phyloP scores from a whole-genome alignment of 2,797 vertebrate species.

The Tachyglossus aculeatus region DNA sequence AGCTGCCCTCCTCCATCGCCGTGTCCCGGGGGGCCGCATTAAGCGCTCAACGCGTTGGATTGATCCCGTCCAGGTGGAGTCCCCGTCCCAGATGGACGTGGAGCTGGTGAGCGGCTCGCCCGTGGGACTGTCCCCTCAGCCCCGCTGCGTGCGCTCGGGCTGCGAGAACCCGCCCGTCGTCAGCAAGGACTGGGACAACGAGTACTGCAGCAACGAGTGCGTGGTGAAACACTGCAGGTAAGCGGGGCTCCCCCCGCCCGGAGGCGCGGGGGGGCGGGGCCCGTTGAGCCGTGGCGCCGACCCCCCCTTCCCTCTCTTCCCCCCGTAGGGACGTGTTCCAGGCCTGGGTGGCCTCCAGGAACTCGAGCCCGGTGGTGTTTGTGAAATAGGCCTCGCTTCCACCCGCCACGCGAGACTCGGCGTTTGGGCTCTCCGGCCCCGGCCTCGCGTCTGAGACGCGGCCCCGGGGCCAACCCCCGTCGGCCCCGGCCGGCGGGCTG shows the following conservation, averaged over 20 bases:
- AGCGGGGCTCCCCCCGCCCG: slow-evolving; percentile 15
- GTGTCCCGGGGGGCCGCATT: background rate
- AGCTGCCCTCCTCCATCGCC: background rate
- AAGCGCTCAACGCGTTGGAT: too few species aligned
- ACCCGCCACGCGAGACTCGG: too few species aligned
- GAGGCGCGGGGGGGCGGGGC: background rate
- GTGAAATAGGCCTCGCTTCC: slow-evolving; percentile 79
- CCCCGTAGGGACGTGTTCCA: slow-evolving; percentile 81
- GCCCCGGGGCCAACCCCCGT: background rate
- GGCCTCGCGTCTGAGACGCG: background rate
- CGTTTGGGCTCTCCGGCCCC: too few species aligned
- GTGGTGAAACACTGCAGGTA: slow-evolving; percentile 93
- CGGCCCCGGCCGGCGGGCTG: too few species aligned
- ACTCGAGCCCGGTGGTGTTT: slow-evolving; percentile 78
- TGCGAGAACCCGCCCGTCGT: slow-evolving; percentile 86
- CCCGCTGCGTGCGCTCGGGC: slow-evolving; percentile 84
- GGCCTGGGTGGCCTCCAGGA: slow-evolving; percentile 85
- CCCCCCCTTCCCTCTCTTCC: background rate
- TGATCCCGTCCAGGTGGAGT: slow-evolving; percentile 57
- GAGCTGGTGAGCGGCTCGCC: slow-evolving; percentile 83
- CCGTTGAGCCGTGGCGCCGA: background rate
- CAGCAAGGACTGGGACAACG: slow-evolving; percentile 90
- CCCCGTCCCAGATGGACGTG: slow-evolving; percentile 83
- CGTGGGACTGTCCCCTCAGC: slow-evolving; percentile 58
- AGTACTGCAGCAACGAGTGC: slow-evolving; percentile 93